Base-by-base conservation (phyloP, 2,888 invertebrate species). In the Achlya flavicornis region DNA sequence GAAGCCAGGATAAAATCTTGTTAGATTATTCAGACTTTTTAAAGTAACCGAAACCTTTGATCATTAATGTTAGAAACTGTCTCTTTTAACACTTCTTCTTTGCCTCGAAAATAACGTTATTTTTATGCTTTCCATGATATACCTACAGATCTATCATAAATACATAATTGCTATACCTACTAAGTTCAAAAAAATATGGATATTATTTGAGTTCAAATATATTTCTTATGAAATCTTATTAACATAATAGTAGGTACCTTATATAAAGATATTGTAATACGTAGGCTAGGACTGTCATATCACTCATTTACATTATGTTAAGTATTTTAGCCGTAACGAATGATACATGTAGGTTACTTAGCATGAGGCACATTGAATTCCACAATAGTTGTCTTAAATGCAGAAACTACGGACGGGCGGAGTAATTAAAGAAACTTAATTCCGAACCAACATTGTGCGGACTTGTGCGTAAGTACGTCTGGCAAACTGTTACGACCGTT, bases 401-500 rank as follows among this genome's bases (percentile, higher is more conserved):
- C 19, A 19, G 19, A 53, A 53, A n/a, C 5, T 19, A 53, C 3
- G 48, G 48, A 3, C 12, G 19, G 10, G 14, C 16, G 6, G 10
- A 14, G 53, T 53, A 7, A 53, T 53, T 53, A 53, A 53, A 19
- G 16, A 19, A 19, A 53, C 19, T 53, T 53, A 0, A 53, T 53
- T 53, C 53, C 53, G 19, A 19, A 53, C 19, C 53, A 19, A 19
- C 53, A n/a, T 33, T 38, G 62, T 43, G 63, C 61, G 68, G 61
- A 63, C n/a, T 33, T 38, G 62, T 43, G 63, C 61, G 68, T 62
- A 63, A 65, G 64, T 61, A 65, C 63, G 65, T 59, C 63, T 46
- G 61, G 43, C 69, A 69, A 88, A 84, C 80, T 81, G 86, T 86
- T 79, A 82, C 88, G 80, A 89, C 89, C 89, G 89, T 88, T 89